A percentile compares a stretch with the other conserved stretches of the same genome.
phyloP scores from a whole-genome alignment of 2,888 invertebrate species.

The Oconnorella tubifera region DNA sequence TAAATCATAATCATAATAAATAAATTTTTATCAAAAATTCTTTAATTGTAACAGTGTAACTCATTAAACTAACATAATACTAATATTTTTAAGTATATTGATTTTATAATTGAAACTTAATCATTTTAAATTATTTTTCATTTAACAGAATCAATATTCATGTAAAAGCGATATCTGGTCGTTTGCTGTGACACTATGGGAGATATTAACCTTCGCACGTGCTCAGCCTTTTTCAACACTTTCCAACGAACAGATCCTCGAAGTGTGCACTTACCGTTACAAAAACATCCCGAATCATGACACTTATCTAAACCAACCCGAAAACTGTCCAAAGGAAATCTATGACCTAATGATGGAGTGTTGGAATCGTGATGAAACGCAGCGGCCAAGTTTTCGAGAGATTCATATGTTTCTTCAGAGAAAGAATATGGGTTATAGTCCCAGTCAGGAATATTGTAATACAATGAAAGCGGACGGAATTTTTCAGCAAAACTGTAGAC shows the following conservation, averaged over 20 bases:
- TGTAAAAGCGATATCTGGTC: conserved; percentile 86
- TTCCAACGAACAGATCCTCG: conserved; percentile 71
- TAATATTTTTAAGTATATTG: no score
- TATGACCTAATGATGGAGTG: conserved; percentile 83
- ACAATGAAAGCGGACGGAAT: no score
- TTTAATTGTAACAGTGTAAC: no score
- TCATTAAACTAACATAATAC: no score
- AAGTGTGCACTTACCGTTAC: conserved; percentile 62
- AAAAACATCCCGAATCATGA: conserved; percentile 55
- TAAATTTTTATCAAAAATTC: no score
- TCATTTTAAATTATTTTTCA: no score
- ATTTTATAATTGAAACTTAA: no score
- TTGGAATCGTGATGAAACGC: conserved; percentile 78
- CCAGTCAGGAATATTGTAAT: no score
- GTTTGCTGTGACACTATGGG: conserved; percentile 82
- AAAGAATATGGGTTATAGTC: conserved; percentile 33
- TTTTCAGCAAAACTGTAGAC: no score
- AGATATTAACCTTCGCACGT: conserved; percentile 74
- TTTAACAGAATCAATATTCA: conserved; percentile 73
- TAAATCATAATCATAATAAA: no score
- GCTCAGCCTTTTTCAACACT: conserved; percentile 74
- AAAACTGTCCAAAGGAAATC: conserved; percentile 80
- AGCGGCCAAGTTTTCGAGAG: conserved; percentile 80
- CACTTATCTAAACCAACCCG: conserved; percentile 79
- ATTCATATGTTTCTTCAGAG: conserved; percentile 72